Evolutionary conservation across 92 coral and sea anemone species (phyloP).

Genomic region (Paragorgia papillata): DNA sequence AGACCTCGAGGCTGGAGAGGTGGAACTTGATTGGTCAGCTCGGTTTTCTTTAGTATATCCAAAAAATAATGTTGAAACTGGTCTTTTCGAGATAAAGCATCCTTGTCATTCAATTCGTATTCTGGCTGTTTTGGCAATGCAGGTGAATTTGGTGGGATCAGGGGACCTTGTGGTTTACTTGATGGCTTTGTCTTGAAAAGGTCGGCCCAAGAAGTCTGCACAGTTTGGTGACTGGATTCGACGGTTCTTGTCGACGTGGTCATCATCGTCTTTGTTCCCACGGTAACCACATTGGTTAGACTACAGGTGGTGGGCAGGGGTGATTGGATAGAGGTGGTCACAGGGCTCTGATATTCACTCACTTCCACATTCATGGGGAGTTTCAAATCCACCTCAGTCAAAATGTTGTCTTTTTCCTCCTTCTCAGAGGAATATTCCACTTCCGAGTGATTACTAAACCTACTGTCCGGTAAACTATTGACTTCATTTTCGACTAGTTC

Average conservation of each 20-base stretch:
- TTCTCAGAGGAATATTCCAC: not conserved
- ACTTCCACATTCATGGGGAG: not conserved
- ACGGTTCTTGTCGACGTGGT: slow-evolving; percentile 36
- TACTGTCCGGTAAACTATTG: not conserved
- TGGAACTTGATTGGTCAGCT: slow-evolving; percentile 65
- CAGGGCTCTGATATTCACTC: not conserved
- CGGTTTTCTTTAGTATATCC: slow-evolving; percentile 69
- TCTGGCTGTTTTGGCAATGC: not conserved
- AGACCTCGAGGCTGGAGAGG: slow-evolving; percentile 80
- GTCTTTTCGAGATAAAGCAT: slow-evolving; percentile 4
- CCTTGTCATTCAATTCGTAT: not conserved
- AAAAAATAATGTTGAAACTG: slow-evolving; percentile 41
- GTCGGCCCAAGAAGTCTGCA: slow-evolving; percentile 76
- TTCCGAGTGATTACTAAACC: not conserved
- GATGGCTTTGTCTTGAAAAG: slow-evolving; percentile 72
- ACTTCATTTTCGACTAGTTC: not conserved
- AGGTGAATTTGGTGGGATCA: not conserved
- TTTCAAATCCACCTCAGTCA: not conserved
- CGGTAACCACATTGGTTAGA: slow-evolving; percentile 29
- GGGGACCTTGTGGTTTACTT: slow-evolving; percentile 22
- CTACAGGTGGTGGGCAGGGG: no score
- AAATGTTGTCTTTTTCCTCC: not conserved
- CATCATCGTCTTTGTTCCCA: slow-evolving; percentile 29
- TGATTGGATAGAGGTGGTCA: not conserved
- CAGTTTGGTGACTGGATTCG: slow-evolving; percentile 1